A percentile compares a stretch with the other conserved stretches of the same genome.
Evolutionary conservation across 1,140 invertebrate species (phyloP).

Genomic region (Whitmania pigra): DNA sequence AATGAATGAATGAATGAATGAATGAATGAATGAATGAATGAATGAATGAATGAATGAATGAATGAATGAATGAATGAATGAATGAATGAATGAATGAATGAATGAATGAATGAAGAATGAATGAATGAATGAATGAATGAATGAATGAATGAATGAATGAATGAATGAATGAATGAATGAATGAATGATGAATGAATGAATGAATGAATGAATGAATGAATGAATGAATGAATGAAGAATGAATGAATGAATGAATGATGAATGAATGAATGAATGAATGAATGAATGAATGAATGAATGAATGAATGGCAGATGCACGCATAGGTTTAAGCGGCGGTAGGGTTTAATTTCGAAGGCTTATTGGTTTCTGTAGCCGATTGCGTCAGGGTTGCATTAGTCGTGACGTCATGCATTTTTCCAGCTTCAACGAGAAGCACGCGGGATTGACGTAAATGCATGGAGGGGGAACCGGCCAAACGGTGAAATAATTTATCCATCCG

Average conservation of each 20-base stretch:
- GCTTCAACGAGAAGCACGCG: too few species aligned
- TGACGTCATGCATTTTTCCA: too few species aligned
- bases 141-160: conserved; percentile 19
- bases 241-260: too few species aligned
- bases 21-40: conserved; percentile 17
- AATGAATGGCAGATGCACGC: not conserved
- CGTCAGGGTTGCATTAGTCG: too few species aligned
- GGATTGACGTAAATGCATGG: too few species aligned
- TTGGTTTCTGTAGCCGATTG: too few species aligned
- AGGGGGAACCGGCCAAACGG: too few species aligned
- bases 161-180: conserved; percentile 14
- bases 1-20: conserved; percentile 7
- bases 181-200: not conserved
- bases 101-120: too few species aligned
- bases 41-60: conserved; percentile 16
- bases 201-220: conserved; percentile 12
- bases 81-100: conserved; percentile 17
- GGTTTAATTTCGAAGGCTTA: too few species aligned
- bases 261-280: conserved; percentile 24
- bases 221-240: too few species aligned
- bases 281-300: conserved; percentile 20
- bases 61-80: conserved; percentile 18
- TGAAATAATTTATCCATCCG: too few species aligned
- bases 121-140: conserved; percentile 20
- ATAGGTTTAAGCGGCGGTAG: too few species aligned